phyloP scores from a whole-genome alignment of 2,113 vertebrate species.

The Sphyrna mokarran region DNA sequence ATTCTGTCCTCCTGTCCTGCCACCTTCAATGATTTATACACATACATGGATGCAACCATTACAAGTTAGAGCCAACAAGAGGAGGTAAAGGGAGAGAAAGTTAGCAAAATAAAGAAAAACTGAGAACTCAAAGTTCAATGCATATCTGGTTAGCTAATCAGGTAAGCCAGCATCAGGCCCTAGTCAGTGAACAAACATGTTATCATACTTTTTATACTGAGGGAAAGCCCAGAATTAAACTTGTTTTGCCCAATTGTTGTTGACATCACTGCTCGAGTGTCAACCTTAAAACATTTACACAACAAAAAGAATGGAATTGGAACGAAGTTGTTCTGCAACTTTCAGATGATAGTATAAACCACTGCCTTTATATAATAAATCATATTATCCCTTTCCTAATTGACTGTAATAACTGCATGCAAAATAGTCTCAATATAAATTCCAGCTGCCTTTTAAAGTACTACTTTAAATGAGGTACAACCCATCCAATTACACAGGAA shows the following conservation, averaged over 20 bases:
- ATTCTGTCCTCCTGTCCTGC: no score
- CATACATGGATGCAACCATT: neutral
- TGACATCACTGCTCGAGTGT: neutral
- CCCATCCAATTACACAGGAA: conserved; percentile 31
- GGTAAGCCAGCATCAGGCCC: neutral
- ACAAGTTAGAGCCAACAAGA: neutral
- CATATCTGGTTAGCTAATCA: neutral
- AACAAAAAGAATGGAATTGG: neutral
- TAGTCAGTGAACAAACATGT: neutral
- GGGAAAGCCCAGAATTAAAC: neutral
- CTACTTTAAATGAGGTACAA: neutral
- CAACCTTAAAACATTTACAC: neutral
- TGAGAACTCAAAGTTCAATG: neutral
- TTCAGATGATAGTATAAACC: neutral
- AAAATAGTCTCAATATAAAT: neutral
- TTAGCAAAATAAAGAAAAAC: neutral
- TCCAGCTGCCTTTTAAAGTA: neutral
- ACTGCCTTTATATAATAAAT: neutral
- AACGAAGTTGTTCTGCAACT: neutral
- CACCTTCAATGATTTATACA: no score
- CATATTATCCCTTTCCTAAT: conserved; percentile 1
- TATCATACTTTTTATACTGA: neutral
- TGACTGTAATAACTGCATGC: neutral
- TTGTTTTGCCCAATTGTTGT: neutral
- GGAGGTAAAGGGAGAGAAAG: neutral